These are phyloP conservation scores for Philhelius pedissequus DNA, from an alignment of 2,888 invertebrate genomes.

Conservation along the genomic window DNA sequence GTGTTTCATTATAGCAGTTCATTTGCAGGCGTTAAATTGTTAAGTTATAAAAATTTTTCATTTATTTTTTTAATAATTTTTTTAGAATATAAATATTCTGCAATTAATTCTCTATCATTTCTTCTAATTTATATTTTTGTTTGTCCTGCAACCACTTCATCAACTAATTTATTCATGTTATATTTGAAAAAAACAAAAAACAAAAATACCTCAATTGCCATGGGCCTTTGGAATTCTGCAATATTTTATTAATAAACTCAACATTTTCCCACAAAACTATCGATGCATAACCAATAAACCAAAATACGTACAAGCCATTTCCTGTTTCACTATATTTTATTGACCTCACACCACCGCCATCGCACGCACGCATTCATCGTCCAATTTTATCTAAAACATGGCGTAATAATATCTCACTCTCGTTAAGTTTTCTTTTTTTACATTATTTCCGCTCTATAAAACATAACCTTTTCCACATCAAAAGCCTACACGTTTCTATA, in stretches of 20 bases:
- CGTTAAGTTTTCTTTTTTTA: constrained; percentile 3
- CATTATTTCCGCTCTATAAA: constrained; percentile 60
- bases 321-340: constrained; percentile 16
- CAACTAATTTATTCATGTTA: background rate
- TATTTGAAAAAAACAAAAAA: too few relatives aligned
- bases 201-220: background rate
- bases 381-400: constrained; percentile 6
- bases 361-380: background rate
- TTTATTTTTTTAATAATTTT: too few relatives aligned
- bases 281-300: constrained; percentile 52
- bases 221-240: background rate
- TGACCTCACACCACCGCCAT: constrained; percentile 3
- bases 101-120: background rate
- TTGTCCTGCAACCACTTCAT: background rate
- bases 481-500: background rate
- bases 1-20: too few relatives aligned
- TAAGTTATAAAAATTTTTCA: too few relatives aligned
- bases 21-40: too few relatives aligned
- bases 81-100: too few relatives aligned
- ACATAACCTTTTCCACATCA: constrained; percentile 14
- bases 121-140: background rate
- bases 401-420: constrained; percentile 4
- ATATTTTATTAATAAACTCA: constrained; percentile 37
- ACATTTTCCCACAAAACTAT: constrained; percentile 31
- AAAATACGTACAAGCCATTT: constrained; percentile 41